Percentiles rank a stretch among this genome's conserved stretches.
Evolutionary conservation across 2,888 invertebrate genomes (phyloP).

Genomic region (Coelopa pilipes): DNA sequence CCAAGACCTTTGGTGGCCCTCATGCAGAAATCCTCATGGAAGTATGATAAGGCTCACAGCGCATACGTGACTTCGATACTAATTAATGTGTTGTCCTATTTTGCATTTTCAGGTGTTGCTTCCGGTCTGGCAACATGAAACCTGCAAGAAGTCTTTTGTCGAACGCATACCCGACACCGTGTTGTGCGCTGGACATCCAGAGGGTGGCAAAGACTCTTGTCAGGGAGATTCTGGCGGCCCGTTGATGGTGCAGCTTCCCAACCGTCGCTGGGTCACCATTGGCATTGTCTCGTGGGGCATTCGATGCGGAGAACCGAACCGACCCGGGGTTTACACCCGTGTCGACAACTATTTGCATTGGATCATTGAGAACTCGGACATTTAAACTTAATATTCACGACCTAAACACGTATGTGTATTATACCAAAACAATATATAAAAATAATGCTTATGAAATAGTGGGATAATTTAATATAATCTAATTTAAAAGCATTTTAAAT

Average conservation of each 20-base stretch:
- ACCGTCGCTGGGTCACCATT: constrained; percentile 80
- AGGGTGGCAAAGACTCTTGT: constrained; percentile 85
- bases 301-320: constrained; percentile 79
- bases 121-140: constrained; percentile 80
- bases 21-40: constrained; percentile 78
- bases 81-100: background rate
- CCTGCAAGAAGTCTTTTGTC: constrained; percentile 73
- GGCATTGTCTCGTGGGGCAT: constrained; percentile 90
- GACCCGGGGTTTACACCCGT: constrained; percentile 83
- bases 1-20: constrained; percentile 78
- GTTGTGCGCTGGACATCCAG: constrained; percentile 80
- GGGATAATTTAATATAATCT: too few species aligned
- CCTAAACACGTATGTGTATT: too few species aligned
- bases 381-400: too few species aligned
- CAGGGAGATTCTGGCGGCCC: constrained; percentile 79
- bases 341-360: constrained; percentile 68
- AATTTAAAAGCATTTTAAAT: too few species aligned
- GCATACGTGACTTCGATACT: background rate
- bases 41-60: constrained; percentile 65
- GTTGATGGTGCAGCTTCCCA: constrained; percentile 77
- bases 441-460: too few species aligned
- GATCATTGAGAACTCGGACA: constrained; percentile 64
- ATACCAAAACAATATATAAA: too few species aligned
- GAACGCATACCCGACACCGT: constrained; percentile 75
- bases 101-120: constrained; percentile 65